These are phyloP conservation scores for Euwallacea similis DNA, from an alignment of 1,140 invertebrate species.

Conservation along the genomic window DNA sequence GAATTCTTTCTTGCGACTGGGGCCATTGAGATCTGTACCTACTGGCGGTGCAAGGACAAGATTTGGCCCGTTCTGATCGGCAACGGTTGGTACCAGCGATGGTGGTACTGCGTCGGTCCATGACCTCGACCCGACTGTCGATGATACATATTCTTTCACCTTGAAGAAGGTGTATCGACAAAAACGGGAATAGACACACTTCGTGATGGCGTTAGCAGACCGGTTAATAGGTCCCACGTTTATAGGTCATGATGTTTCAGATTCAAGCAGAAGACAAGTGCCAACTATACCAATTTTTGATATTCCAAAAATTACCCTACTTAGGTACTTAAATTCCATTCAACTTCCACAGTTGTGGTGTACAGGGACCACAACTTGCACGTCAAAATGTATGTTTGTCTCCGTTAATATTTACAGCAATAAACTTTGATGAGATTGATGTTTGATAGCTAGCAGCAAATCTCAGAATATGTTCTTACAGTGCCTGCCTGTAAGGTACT, in stretches of 20 bases:
- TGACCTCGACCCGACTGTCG: constrained; percentile 11
- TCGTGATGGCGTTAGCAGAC: neutral
- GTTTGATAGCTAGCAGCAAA: too few species aligned
- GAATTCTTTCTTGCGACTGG: constrained; percentile 13
- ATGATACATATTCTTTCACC: constrained; percentile 24
- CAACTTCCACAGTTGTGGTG: too few species aligned
- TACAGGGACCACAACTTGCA: too few species aligned
- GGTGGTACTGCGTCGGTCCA: constrained; percentile 3
- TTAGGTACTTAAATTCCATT: too few species aligned
- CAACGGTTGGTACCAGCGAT: constrained; percentile 4
- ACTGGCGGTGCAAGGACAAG: constrained; percentile 21
- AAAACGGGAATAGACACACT: neutral
- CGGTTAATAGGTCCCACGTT: constrained; percentile 1
- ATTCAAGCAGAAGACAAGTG: too few species aligned
- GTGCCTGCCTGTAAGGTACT: too few species aligned
- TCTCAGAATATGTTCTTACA: too few species aligned
- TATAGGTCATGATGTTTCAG: neutral
- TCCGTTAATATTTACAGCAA: too few species aligned
- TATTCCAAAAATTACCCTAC: too few species aligned
- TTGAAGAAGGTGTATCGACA: constrained; percentile 9
- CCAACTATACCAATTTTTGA: too few species aligned
- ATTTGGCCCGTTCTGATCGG: constrained; percentile 12
- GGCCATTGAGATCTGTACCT: constrained; percentile 8
- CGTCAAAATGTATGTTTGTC: too few species aligned
- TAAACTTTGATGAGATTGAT: too few species aligned